Conservation (phyloP, 2,113 vertebrate genomes). For the Lophochroa leadbeateri region DNA sequence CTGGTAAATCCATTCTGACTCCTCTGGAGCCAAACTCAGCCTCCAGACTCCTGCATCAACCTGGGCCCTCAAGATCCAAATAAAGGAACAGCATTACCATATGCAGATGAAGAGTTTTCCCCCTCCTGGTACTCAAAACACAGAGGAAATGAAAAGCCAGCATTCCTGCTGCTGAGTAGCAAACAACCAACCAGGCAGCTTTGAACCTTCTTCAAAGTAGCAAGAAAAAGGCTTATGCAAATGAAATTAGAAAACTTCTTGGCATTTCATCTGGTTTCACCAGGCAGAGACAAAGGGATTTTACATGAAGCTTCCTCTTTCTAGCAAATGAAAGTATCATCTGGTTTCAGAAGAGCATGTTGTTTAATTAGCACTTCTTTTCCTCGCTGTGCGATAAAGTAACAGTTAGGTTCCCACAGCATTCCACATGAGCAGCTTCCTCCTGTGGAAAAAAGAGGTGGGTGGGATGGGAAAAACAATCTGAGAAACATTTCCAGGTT, state of each 20-base stretch:
- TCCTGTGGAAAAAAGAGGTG: conserved; percentile 55
- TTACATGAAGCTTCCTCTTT: conserved; percentile 65
- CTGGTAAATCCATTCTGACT: not conserved
- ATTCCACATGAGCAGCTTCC: conserved; percentile 51
- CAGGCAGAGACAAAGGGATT: conserved; percentile 30
- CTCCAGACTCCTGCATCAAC: not conserved
- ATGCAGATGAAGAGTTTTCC: conserved; percentile 9
- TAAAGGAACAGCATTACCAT: conserved; percentile 4
- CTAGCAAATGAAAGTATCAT: conserved; percentile 69
- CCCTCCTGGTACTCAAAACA: conserved; percentile 8
- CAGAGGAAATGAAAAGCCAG: conserved; percentile 30
- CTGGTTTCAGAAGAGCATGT: conserved; percentile 46
- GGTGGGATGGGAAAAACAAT: conserved; percentile 67
- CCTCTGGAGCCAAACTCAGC: not conserved
- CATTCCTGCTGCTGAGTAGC: conserved; percentile 27
- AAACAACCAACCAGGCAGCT: conserved; percentile 46
- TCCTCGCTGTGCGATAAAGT: conserved; percentile 48
- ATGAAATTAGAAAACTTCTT: conserved; percentile 68
- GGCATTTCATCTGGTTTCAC: conserved; percentile 55
- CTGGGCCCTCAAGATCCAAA: not conserved
- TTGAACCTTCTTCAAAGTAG: conserved; percentile 64
- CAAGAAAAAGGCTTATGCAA: conserved; percentile 54
- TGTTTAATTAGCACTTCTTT: conserved; percentile 61
- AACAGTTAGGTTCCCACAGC: conserved; percentile 68
- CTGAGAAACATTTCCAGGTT: conserved; percentile 62